phyloP scores from a whole-genome alignment of 2,113 vertebrate species.

The Phocoena sinus region DNA sequence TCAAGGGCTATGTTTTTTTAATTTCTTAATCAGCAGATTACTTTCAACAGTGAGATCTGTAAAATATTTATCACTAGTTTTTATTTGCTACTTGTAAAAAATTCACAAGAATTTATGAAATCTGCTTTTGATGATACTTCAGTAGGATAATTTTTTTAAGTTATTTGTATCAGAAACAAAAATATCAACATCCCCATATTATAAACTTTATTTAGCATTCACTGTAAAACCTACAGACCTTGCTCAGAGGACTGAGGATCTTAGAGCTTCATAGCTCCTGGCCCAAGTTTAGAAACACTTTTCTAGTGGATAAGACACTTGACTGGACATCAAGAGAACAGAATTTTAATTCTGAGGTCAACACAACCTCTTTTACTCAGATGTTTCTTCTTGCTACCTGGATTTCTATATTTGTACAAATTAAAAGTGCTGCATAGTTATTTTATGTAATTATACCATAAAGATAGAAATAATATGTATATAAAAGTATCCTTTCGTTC shows the following conservation, averaged over 20 bases:
- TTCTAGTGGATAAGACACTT: neutral
- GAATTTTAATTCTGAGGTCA: neutral
- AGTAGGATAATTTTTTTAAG: neutral
- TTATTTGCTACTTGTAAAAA: constrained; percentile 23
- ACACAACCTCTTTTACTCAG: neutral
- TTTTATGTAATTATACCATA: neutral
- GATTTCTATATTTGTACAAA: constrained; percentile 23
- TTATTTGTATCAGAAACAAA: constrained; percentile 7
- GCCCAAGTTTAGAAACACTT: neutral
- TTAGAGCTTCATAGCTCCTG: neutral
- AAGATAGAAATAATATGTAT: neutral
- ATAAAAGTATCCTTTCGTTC: neutral
- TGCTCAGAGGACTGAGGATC: neutral
- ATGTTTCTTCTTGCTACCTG: neutral
- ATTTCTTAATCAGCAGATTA: neutral
- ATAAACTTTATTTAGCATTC: neutral
- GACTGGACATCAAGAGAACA: neutral
- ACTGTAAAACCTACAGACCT: neutral
- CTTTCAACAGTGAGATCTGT: neutral
- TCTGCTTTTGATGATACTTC: neutral
- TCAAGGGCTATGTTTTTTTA: neutral
- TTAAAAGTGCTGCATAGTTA: constrained; percentile 30
- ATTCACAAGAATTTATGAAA: neutral
- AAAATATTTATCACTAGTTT: constrained; percentile 15
- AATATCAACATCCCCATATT: neutral